These are phyloP conservation scores for Allygus modestus DNA, from an alignment of 2,888 invertebrate species.

Conservation along the genomic window DNA sequence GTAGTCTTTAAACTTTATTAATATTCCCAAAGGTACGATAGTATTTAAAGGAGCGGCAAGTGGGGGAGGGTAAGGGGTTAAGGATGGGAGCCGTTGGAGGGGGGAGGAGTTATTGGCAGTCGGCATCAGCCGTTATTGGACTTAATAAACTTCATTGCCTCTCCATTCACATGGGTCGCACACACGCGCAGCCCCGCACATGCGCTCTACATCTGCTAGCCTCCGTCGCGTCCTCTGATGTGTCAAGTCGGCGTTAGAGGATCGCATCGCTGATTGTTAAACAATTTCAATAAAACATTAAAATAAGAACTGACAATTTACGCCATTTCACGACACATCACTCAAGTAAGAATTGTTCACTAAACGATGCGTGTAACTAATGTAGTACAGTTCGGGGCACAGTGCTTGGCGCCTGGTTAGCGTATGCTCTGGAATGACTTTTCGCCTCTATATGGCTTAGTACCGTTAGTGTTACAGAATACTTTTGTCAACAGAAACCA, in stretches of 20 bases:
- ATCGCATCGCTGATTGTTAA: not conserved
- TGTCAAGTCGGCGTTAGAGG: not conserved
- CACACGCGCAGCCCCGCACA: not conserved
- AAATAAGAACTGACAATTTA: no score
- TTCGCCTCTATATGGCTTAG: no score
- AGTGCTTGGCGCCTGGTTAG: no score
- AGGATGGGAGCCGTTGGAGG: not conserved
- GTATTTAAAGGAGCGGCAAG: not conserved
- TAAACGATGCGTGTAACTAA: no score
- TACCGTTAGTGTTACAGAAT: no score
- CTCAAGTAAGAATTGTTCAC: no score
- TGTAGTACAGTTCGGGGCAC: no score
- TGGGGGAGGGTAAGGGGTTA: not conserved
- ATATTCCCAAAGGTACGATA: constrained; percentile 32
- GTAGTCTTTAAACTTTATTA: constrained; percentile 13
- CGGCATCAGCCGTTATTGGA: constrained; percentile 49
- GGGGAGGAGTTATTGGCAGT: constrained; percentile 52
- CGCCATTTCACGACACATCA: no score
- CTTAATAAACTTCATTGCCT: constrained; percentile 59
- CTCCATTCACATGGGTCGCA: constrained; percentile 20
- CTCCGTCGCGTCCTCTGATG: not conserved
- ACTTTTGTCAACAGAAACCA: no score
- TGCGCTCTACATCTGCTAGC: constrained; percentile 5
- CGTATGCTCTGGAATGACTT: no score
- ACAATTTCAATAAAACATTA: no score